These are phyloP conservation scores for Dascyllus trimaculatus DNA, from an alignment of 2,113 vertebrate genomes.

Conservation along the genomic window DNA sequence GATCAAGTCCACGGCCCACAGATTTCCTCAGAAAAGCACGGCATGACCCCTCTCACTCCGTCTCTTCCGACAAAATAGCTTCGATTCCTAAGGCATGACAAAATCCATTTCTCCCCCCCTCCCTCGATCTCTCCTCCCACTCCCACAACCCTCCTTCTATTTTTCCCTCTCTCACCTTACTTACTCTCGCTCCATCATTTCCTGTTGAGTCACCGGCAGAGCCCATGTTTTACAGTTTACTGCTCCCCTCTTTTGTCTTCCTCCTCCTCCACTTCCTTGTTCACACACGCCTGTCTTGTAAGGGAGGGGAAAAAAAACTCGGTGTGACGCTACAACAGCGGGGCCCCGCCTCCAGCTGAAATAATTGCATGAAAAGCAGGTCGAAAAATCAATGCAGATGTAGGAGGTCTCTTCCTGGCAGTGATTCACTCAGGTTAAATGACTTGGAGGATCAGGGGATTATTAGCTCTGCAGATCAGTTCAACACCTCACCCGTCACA, in stretches of 20 bases:
- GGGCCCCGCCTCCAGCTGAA: background rate
- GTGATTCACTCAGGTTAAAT: constrained; percentile 50
- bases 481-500: constrained; percentile 22
- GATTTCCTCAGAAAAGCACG: constrained; percentile 61
- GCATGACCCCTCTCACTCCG: background rate
- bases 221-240: constrained; percentile 67
- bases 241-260: constrained; percentile 41
- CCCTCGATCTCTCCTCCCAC: constrained; percentile 54
- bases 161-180: constrained; percentile 59
- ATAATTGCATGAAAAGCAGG: constrained; percentile 6
- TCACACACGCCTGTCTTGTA: constrained; percentile 35
- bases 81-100: constrained; percentile 64
- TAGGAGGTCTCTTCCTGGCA: constrained; percentile 58
- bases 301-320: background rate
- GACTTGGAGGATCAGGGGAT: constrained; percentile 42
- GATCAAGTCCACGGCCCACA: constrained; percentile 27
- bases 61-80: constrained; percentile 51
- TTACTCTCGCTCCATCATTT: constrained; percentile 71
- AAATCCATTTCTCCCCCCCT: constrained; percentile 22
- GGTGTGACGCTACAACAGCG: background rate
- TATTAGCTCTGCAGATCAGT: constrained; percentile 43
- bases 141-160: constrained; percentile 49
- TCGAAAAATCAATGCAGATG: constrained; percentile 37
- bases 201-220: constrained; percentile 79
- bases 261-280: constrained; percentile 58